Evolutionary conservation across 1,140 invertebrate genomes (phyloP).

Genomic region (Leptinotarsa defecta): DNA sequence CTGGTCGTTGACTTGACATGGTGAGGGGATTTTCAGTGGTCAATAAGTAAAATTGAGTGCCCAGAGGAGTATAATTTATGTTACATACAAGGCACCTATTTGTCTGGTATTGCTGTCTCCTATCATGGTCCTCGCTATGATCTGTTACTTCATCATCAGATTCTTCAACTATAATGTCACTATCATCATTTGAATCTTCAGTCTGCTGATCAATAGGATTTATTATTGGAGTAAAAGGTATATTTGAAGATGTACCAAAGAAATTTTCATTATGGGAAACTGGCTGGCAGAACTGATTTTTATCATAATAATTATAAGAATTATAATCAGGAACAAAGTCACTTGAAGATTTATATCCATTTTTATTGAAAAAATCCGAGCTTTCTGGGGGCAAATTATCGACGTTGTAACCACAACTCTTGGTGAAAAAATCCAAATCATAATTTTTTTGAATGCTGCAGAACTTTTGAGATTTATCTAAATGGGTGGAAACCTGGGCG

Average conservation of each 20-base stretch:
- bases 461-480: constrained; percentile 34
- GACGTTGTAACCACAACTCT: constrained; percentile 25
- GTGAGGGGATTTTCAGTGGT: constrained; percentile 47
- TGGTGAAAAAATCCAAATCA: constrained; percentile 7
- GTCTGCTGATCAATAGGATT: constrained; percentile 37
- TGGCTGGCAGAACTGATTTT: constrained; percentile 8
- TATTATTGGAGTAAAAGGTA: not conserved
- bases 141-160: constrained; percentile 46
- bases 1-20: constrained; percentile 51
- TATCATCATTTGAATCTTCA: constrained; percentile 47
- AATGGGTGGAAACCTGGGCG: constrained; percentile 35
- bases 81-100: constrained; percentile 49
- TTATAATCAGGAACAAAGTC: constrained; percentile 13
- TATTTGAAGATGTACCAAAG: constrained; percentile 1
- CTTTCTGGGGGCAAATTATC: not conserved
- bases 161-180: constrained; percentile 54
- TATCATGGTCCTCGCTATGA: constrained; percentile 41
- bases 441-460: constrained; percentile 41
- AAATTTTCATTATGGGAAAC: not conserved
- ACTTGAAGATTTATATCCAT: constrained; percentile 4
- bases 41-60: constrained; percentile 49
- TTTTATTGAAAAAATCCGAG: not conserved
- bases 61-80: constrained; percentile 43
- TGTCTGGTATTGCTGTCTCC: constrained; percentile 28
- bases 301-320: constrained; percentile 17